Evolutionary conservation across 1,140 invertebrate genomes (phyloP), one percentile per base, ranked within the genome.

Genomic region (Heliothis subflexa): DNA sequence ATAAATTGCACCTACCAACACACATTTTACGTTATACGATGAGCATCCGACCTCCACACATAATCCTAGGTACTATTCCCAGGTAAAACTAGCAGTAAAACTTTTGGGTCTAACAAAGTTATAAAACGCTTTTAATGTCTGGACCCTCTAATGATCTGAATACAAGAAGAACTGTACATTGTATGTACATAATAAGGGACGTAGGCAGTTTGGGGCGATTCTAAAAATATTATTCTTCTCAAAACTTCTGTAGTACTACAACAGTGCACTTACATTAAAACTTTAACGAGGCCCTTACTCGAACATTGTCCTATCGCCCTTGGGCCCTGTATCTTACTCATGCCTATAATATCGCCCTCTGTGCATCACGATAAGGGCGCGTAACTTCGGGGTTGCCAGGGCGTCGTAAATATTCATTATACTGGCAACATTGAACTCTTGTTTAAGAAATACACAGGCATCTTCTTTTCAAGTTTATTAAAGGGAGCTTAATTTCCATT

Each of bases 361-460:
- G 78, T 82, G 71, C 77, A 72, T 83, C 79, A 81, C 75, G 83
- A 85, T 81, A 81, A 85, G 81, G 75, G 80, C 79, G 80, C 70
- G 61, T 74, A 77, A 54, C 72, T 81, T 73, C 49, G 76, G 77
- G 81, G 79, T 16, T 71, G 55, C 77, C 25, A 76, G 80, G 71
- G 78, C 71, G 52, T 79, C 82, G 80, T 85, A 85, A 85, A 85
- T 82, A 85, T 84, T 84, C 79, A 85, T 85, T 85, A 84, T 80
- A 57, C 79, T 70, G 59, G 52, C 57, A 61, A 83, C 77, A 78
- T 79, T 78, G 79, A 81, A 83, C 79, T 83, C 77, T 81, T 83
- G 68, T 81, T 83, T 83, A 83, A 81, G 82, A 79, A 81, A 71
- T 77, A 62, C 70, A 74, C 52, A 54, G 40, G 72, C 71, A 74